Evolutionary conservation across 1,140 invertebrate species (phyloP).

Genomic region (Vanessa atalanta): DNA sequence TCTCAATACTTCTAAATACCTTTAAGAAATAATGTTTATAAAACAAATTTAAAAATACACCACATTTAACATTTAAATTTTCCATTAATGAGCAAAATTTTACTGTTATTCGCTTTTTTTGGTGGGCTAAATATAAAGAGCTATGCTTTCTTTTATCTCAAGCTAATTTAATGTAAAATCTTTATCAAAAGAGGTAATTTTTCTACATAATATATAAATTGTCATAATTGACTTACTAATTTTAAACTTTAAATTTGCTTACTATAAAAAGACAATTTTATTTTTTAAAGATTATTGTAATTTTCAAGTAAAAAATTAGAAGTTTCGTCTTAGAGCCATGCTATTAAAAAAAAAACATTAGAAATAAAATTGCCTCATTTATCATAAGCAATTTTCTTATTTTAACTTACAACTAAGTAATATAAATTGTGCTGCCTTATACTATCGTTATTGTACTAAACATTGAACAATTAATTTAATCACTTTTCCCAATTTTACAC

Average conservation of each 20-base stretch:
- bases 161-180: conserved; percentile 22
- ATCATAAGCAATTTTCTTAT: conserved; percentile 11
- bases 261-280: conserved; percentile 1
- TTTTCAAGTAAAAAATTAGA: not conserved
- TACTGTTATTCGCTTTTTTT: not conserved
- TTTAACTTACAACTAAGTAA: conserved; percentile 30
- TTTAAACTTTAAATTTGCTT: not conserved
- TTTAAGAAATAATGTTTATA: too few species aligned
- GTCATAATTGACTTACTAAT: conserved; percentile 26
- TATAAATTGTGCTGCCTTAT: conserved; percentile 45
- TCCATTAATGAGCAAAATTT: not conserved
- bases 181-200: conserved; percentile 17
- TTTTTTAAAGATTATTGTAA: not conserved
- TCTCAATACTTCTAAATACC: too few species aligned
- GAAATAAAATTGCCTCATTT: not conserved
- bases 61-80: too few species aligned
- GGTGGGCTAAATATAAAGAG: conserved; percentile 3
- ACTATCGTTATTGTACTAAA: conserved; percentile 45
- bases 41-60: too few species aligned
- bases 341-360: not conserved
- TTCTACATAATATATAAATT: conserved; percentile 22
- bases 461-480: conserved; percentile 37
- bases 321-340: not conserved
- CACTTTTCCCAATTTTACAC: conserved; percentile 12
- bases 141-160: not conserved